Evolutionary conservation across 2,797 vertebrate genomes (phyloP).

Genomic region (Tarsius wallacei): DNA sequence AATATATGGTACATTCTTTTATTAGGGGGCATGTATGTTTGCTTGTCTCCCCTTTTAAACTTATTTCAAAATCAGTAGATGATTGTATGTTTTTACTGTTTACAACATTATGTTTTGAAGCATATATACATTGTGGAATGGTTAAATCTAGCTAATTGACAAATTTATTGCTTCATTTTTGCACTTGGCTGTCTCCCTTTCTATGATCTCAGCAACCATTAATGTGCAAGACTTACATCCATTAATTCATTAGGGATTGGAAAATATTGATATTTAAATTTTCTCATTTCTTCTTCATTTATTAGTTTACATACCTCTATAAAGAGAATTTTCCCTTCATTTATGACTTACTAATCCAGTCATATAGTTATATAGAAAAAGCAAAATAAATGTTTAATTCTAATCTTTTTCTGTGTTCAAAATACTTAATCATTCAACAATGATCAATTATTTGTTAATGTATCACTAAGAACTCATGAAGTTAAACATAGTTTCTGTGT

Average conservation of each 20-base stretch:
- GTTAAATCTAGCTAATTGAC: background rate
- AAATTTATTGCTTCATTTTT: background rate
- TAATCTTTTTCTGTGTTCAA: background rate
- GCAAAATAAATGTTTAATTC: conserved; percentile 31
- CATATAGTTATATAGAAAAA: background rate
- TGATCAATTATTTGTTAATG: background rate
- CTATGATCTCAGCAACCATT: background rate
- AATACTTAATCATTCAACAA: background rate
- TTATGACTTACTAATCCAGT: background rate
- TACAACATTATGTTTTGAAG: background rate
- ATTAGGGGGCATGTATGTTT: background rate
- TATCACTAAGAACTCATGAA: background rate
- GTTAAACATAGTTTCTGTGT: conserved; percentile 11
- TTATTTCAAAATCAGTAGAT: background rate
- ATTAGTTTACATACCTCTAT: background rate
- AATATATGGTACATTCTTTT: background rate
- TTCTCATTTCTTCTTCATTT: conserved; percentile 10
- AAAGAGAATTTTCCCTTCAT: background rate
- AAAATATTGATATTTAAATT: conserved; percentile 51
- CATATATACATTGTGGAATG: background rate
- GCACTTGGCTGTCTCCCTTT: background rate
- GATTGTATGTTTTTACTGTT: background rate
- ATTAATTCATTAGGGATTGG: background rate
- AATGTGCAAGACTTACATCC: background rate
- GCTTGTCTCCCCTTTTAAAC: background rate